These are phyloP conservation scores for Trachops cirrhosus DNA, from an alignment of 2,797 vertebrate genomes.

Conservation along the genomic window DNA sequence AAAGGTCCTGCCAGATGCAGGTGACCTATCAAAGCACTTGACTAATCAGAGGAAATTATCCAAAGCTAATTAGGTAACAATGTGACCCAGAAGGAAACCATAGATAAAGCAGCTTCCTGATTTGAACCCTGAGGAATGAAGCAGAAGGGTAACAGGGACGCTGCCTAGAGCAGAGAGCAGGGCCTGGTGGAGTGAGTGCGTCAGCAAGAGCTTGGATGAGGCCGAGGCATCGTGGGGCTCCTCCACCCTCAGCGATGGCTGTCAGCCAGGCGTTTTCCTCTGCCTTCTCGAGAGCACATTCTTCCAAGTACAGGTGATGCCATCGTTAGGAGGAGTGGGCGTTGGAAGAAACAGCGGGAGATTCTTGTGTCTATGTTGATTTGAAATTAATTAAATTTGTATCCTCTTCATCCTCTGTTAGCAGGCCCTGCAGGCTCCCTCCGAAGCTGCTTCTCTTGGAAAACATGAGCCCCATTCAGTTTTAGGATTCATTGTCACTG, in stretches of 20 bases:
- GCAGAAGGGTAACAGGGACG: neutral
- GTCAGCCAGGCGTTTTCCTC: neutral
- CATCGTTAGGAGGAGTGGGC: constrained; percentile 24
- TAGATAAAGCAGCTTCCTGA: neutral
- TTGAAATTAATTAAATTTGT: constrained; percentile 64
- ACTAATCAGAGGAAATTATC: constrained; percentile 6
- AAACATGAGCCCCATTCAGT: constrained; percentile 47
- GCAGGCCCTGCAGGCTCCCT: constrained; percentile 18
- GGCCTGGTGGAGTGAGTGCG: too few relatives aligned
- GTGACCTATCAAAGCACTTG: neutral
- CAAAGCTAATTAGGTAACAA: constrained; percentile 5
- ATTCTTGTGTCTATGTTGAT: constrained; percentile 57
- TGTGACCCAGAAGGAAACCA: constrained; percentile 43
- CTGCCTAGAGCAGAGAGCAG: neutral
- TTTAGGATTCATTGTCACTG: constrained; percentile 83
- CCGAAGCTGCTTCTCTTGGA: constrained; percentile 53
- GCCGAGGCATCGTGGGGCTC: accelerated
- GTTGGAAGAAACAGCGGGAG: constrained; percentile 52
- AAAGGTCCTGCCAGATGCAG: neutral
- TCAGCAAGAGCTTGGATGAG: accelerated
- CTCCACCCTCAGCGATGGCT: neutral
- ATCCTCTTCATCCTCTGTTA: constrained; percentile 52
- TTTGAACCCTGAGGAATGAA: neutral
- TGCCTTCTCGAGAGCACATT: neutral
- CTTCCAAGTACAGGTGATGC: constrained; percentile 28